phyloP scores from a whole-genome alignment of 2,888 invertebrate genomes.

The Pheosia gnoma region DNA sequence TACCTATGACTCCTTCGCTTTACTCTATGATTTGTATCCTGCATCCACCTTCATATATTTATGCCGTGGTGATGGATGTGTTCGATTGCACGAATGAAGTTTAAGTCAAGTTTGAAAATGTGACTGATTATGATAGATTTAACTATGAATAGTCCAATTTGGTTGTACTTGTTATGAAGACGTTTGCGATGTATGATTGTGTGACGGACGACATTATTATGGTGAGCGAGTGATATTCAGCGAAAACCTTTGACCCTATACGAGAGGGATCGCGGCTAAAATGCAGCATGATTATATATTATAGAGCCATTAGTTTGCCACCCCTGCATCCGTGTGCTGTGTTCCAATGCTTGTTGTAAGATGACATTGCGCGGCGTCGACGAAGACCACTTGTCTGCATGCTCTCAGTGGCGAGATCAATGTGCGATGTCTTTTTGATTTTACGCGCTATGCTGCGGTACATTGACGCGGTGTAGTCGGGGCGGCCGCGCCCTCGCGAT shows the following conservation, averaged over 20 bases:
- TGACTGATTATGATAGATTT: slow-evolving; percentile 33
- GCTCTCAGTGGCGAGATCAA: slow-evolving; percentile 69
- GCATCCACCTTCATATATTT: slow-evolving; percentile 59
- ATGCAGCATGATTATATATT: slow-evolving; percentile 66
- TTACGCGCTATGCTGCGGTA: slow-evolving; percentile 70
- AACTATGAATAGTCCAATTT: slow-evolving; percentile 60
- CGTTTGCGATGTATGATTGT: slow-evolving; percentile 71
- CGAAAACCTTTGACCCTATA: slow-evolving; percentile 63
- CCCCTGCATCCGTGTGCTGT: slow-evolving; percentile 77
- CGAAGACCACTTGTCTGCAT: slow-evolving; percentile 70
- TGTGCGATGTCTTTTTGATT: slow-evolving; percentile 83
- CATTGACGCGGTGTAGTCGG: slow-evolving; percentile 49
- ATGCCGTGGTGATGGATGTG: slow-evolving; percentile 47
- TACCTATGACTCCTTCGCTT: slow-evolving; percentile 44
- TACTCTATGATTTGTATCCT: slow-evolving; percentile 56
- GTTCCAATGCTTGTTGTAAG: slow-evolving; percentile 66
- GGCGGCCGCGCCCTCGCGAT: slow-evolving; percentile 48
- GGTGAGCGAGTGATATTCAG: slow-evolving; percentile 82
- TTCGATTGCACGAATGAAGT: slow-evolving; percentile 33
- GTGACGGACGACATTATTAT: slow-evolving; percentile 45
- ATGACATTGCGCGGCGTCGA: slow-evolving; percentile 49
- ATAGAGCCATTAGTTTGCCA: slow-evolving; percentile 72
- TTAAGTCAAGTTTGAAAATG: slow-evolving; percentile 3
- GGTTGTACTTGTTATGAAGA: slow-evolving; percentile 73
- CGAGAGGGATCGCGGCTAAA: slow-evolving; percentile 49